Percentiles rank a stretch among this genome's conserved stretches.
These are phyloP conservation scores for Sebastes kiyomatsui DNA, from an alignment of 2,797 vertebrate species.

Conservation along the genomic window DNA sequence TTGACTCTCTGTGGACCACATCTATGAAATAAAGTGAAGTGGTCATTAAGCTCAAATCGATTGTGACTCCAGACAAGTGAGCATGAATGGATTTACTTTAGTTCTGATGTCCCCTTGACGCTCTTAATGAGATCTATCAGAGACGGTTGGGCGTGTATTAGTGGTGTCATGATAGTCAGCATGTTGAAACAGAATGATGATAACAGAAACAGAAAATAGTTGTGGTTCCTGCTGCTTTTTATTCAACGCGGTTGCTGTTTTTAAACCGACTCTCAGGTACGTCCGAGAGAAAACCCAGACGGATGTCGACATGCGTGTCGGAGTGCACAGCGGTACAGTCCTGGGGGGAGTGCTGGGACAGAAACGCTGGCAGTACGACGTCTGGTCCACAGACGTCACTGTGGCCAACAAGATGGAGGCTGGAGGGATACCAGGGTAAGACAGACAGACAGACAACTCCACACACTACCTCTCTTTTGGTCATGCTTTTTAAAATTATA, in stretches of 20 bases:
- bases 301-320: slow-evolving; percentile 94
- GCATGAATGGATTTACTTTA: neutral
- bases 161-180: neutral
- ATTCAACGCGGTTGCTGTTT: neutral
- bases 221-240: neutral
- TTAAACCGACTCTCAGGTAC: slow-evolving; percentile 77
- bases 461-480: neutral
- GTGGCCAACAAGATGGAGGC: slow-evolving; percentile 98
- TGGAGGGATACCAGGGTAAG: slow-evolving; percentile 92
- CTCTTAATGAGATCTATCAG: neutral
- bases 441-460: neutral
- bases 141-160: neutral
- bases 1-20: slow-evolving; percentile 12
- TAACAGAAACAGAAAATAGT: neutral
- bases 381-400: slow-evolving; percentile 95
- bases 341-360: slow-evolving; percentile 94
- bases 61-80: neutral
- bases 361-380: slow-evolving; percentile 96
- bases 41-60: slow-evolving; percentile 4
- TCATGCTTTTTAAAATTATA: no score
- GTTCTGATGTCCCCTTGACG: neutral
- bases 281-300: slow-evolving; percentile 95
- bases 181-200: neutral
- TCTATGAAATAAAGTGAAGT: slow-evolving; percentile 12
- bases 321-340: slow-evolving; percentile 93